Evolutionary conservation across 1,140 invertebrate genomes (phyloP).

Genomic region (Helicoverpa zea): DNA sequence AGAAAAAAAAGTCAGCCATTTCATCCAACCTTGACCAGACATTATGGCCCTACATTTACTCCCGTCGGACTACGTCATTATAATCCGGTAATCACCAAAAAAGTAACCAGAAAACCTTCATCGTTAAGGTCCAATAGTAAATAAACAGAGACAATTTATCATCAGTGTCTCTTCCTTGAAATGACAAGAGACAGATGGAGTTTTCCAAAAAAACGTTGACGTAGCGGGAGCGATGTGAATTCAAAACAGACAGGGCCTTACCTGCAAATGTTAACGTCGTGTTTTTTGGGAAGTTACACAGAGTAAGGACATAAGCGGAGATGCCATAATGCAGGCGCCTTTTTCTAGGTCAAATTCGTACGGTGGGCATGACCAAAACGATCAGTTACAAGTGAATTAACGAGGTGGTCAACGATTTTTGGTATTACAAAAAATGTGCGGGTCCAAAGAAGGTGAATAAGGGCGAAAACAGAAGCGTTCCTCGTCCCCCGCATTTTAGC

Average conservation of each 20-base stretch:
- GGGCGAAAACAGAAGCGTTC: too few species aligned
- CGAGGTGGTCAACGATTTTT: too few species aligned
- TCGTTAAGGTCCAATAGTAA: not conserved
- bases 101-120: not conserved
- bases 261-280: not conserved
- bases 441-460: too few species aligned
- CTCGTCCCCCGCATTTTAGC: too few species aligned
- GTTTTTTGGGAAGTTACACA: not conserved
- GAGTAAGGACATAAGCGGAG: too few species aligned
- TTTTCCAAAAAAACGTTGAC: not conserved
- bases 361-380: too few species aligned
- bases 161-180: conserved; percentile 5
- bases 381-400: too few species aligned
- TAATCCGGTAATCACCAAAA: not conserved
- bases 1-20: too few species aligned
- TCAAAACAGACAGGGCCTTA: conserved; percentile 6
- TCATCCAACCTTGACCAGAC: not conserved
- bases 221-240: not conserved
- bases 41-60: not conserved
- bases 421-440: too few species aligned
- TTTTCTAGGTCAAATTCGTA: too few species aligned
- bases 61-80: not conserved
- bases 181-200: conserved; percentile 2
- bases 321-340: too few species aligned
- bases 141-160: conserved; percentile 21